A percentile compares a stretch with the other conserved stretches of the same genome.
Conservation (phyloP, 1,140 invertebrate species). For the Manduca sexta region DNA sequence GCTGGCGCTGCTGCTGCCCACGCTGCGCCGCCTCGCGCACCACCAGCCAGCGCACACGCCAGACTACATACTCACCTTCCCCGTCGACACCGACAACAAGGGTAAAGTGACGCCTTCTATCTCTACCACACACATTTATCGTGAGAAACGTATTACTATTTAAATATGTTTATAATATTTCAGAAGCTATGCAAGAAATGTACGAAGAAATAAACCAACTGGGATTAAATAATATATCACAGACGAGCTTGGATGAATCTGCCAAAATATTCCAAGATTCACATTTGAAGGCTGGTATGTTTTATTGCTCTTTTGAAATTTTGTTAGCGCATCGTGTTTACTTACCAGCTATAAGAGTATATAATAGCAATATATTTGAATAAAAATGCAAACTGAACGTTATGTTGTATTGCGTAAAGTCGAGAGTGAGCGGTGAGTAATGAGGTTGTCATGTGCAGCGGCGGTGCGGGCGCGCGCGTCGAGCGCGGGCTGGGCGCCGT, state of each 20-base stretch:
- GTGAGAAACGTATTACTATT: too few species aligned
- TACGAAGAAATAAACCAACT: constrained; percentile 18
- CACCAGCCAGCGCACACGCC: constrained; percentile 68
- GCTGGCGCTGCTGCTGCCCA: constrained; percentile 67
- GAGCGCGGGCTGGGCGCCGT: constrained; percentile 77
- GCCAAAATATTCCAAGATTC: constrained; percentile 25
- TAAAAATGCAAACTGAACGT: too few species aligned
- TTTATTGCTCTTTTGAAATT: neutral
- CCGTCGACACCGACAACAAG: constrained; percentile 26
- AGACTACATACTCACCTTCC: constrained; percentile 76
- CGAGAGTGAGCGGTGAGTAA: neutral
- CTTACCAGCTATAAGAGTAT: too few species aligned
- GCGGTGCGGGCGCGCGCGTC: constrained; percentile 73
- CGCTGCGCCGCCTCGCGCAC: constrained; percentile 70
- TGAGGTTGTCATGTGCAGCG: constrained; percentile 22
- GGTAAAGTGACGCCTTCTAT: too few species aligned
- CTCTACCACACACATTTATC: too few species aligned
- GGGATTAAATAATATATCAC: constrained; percentile 7
- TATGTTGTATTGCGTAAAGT: too few species aligned
- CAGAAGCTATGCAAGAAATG: constrained; percentile 11
- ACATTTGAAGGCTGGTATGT: constrained; percentile 9
- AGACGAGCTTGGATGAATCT: constrained; percentile 26
- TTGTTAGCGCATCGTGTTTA: too few species aligned
- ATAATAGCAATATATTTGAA: too few species aligned
- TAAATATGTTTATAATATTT: neutral